Percentiles rank a stretch among this genome's conserved stretches.
These are phyloP conservation scores for Miltochrista miniata DNA, from an alignment of 2,888 invertebrate genomes.

Conservation along the genomic window DNA sequence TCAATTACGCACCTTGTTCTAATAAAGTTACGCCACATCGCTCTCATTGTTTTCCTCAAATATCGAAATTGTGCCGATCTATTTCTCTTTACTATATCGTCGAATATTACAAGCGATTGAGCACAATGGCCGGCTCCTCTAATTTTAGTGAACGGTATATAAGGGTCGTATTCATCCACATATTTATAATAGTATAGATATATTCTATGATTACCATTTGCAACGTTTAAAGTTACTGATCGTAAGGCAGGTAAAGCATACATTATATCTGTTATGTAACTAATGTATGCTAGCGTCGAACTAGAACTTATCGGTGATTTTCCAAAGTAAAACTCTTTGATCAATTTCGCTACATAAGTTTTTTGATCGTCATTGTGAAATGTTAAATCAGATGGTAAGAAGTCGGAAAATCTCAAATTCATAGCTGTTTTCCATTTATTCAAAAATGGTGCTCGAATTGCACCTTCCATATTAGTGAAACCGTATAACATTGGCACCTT, in stretches of 20 bases:
- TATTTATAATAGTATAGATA: constrained; percentile 5
- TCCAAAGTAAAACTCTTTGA: constrained; percentile 5
- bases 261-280: constrained; percentile 6
- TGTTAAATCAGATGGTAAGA: constrained; percentile 2
- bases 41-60: constrained; percentile 29
- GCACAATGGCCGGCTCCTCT: constrained; percentile 1
- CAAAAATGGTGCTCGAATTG: background rate
- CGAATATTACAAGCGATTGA: constrained; percentile 2
- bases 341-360: background rate
- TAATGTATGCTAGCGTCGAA: background rate
- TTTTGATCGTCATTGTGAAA: background rate
- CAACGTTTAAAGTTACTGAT: background rate
- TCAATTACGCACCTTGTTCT: constrained; percentile 41
- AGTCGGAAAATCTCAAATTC: constrained; percentile 1
- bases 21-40: constrained; percentile 41
- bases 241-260: background rate
- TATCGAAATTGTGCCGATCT: constrained; percentile 17
- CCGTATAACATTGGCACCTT: constrained; percentile 2
- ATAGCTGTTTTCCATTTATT: constrained; percentile 1
- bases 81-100: background rate
- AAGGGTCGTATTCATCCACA: constrained; percentile 2
- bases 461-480: constrained; percentile 7
- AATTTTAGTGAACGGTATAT: background rate
- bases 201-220: constrained; percentile 1
- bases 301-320: background rate